Base-by-base conservation (phyloP, 2,888 invertebrate species). In the Andrena hattorfiana region DNA sequence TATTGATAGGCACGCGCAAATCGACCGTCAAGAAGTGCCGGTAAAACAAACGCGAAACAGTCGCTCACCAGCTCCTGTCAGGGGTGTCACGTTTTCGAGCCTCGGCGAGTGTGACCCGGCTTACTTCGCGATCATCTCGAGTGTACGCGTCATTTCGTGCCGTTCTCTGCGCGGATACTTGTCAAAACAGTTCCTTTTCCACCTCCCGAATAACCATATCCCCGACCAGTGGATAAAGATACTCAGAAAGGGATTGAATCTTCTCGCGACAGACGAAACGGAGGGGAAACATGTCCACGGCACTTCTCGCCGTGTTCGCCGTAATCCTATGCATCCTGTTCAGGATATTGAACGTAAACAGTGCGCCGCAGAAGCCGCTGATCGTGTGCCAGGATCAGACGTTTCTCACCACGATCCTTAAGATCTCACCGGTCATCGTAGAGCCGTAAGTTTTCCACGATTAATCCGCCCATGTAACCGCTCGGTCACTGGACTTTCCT, bases 281-380 rank as follows among this genome's bases (percentile, higher is more conserved):
- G 51, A n/a, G 16, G 35, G 3, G n/a, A 77, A 90, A 90, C 69
- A 97, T 97, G 97, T 97, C 97, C 91, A 97, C 97, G 85, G 97
- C 97, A 84, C 95, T 97, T 88, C 94, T 98, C 90, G 97, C 97
- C 83, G 96, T 97, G 80, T 95, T 97, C 89, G 98, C 97, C 85
- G 97, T 98, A 83, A 97, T 98, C 91, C 95, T 98, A 84, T 97
- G 97, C 94, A 96, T 97, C 91, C 95, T 98, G 87, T 97, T 98
- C 93, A 96, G 97, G 93, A 97, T 98, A 93, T 94, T 98, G 89
- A 98, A 98, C 94, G 97, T 98, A 84, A 97, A 97, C 94, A 97
- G 97, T 92, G 96, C 97, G 93, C 96, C 97, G 49, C 96, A 97
- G 91, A 97, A 96, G 94, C 97, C 97, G 80, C 95, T 96, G 90